Conservation (phyloP, 2,113 vertebrate species). For the Chamaetylas fuelleborni region DNA sequence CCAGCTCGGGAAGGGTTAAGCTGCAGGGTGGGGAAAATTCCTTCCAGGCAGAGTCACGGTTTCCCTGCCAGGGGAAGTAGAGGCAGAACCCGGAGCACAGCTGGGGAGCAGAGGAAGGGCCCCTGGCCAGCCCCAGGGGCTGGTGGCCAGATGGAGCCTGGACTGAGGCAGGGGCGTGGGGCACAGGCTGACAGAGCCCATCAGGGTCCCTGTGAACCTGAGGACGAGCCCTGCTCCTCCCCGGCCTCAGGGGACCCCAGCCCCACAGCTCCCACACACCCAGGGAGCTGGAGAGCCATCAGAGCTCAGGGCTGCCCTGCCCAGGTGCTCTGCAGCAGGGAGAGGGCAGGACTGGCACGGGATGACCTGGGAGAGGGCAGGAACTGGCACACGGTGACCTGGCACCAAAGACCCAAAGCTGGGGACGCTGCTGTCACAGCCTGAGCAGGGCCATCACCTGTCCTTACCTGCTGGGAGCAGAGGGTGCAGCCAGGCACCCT, state of each 20-base stretch:
- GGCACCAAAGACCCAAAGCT: background rate
- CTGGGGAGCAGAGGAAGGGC: slow-evolving; percentile 21
- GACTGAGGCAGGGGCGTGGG: background rate
- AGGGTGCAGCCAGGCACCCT: background rate
- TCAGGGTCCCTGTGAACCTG: background rate
- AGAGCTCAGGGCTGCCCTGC: background rate
- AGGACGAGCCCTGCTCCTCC: background rate
- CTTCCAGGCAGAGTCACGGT: slow-evolving; percentile 45
- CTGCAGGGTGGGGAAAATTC: slow-evolving; percentile 41
- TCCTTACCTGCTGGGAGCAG: background rate
- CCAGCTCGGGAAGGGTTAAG: slow-evolving; percentile 47
- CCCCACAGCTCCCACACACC: background rate
- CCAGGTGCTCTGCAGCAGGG: background rate
- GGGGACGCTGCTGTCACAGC: accelerated
- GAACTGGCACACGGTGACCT: no score
- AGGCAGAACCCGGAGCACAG: slow-evolving; percentile 4
- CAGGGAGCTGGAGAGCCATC: accelerated
- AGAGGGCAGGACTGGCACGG: background rate
- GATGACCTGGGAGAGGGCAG: background rate
- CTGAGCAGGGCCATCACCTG: accelerated
- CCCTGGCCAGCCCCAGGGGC: background rate
- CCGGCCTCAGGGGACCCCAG: background rate
- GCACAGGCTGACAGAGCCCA: background rate
- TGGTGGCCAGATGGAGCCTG: background rate
- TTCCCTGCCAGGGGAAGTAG: slow-evolving; percentile 29